Conservation (phyloP, 2,888 invertebrate genomes). For the Noctuana brunneofusca region DNA sequence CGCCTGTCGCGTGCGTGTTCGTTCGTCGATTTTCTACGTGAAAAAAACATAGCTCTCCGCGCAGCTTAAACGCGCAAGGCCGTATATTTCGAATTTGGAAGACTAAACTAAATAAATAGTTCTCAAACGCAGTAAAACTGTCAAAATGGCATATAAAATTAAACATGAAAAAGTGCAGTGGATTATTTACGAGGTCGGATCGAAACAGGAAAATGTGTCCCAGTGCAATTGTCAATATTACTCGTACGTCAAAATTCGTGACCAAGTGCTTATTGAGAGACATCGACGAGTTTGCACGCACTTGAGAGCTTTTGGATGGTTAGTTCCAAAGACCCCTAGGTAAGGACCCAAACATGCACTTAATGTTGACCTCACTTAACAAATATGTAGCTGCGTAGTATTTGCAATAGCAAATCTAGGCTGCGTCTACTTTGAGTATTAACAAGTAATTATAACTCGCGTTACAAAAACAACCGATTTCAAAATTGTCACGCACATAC, state of each 20-base stretch:
- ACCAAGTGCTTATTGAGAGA: conserved; percentile 11
- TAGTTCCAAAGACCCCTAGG: conserved; percentile 6
- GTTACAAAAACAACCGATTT: no score
- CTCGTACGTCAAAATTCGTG: conserved; percentile 19
- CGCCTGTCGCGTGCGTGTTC: conserved; percentile 32
- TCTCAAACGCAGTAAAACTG: not conserved
- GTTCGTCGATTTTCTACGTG: conserved; percentile 17
- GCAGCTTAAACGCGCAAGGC: conserved; percentile 1
- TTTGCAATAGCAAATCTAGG: not conserved
- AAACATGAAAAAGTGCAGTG: conserved; percentile 20
- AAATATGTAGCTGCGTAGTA: not conserved
- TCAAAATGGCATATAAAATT: not conserved
- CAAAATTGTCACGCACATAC: no score
- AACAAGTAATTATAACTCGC: no score
- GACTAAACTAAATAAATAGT: not conserved
- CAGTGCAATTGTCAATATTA: conserved; percentile 1
- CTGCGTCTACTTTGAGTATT: not conserved
- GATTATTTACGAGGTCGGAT: conserved; percentile 21
- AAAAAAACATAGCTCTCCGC: conserved; percentile 14
- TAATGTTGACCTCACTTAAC: conserved; percentile 4
- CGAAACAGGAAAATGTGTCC: not conserved
- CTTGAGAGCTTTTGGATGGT: conserved; percentile 18
- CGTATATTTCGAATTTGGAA: conserved; percentile 8
- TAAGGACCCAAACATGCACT: conserved; percentile 14
- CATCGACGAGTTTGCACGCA: conserved; percentile 13